Conservation (phyloP, 2,113 vertebrate species). For the Ciconia maguari region DNA sequence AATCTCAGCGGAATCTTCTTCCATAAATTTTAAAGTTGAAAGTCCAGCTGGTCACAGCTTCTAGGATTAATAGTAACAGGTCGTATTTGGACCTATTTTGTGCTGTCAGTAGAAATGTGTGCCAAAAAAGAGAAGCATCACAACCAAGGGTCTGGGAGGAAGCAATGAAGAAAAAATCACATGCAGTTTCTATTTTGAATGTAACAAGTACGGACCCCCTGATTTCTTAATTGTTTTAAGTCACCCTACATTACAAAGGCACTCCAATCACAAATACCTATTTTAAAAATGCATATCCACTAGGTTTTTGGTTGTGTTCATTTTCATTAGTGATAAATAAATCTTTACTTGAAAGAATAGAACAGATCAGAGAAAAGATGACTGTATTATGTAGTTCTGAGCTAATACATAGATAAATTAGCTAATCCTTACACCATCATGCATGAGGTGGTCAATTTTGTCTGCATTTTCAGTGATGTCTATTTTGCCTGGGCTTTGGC, state of each 20-base stretch:
- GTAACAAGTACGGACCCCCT: background rate
- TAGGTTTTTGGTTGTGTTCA: background rate
- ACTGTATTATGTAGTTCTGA: background rate
- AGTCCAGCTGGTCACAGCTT: background rate
- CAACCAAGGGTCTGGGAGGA: background rate
- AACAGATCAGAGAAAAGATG: background rate
- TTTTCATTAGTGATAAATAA: background rate
- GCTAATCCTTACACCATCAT: background rate
- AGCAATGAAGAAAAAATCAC: background rate
- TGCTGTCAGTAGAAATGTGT: background rate
- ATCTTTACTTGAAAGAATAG: background rate
- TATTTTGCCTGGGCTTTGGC: background rate
- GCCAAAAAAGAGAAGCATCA: background rate
- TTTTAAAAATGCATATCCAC: background rate
- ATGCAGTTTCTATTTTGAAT: background rate
- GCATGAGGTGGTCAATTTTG: background rate
- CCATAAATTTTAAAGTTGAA: background rate
- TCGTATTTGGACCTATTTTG: background rate
- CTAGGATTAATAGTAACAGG: background rate
- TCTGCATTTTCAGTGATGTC: background rate
- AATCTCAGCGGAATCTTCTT: background rate
- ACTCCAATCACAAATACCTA: background rate
- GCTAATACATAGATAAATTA: background rate
- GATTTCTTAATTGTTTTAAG: background rate
- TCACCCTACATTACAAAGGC: background rate